Evolutionary conservation across 2,888 invertebrate genomes (phyloP), one percentile per base, ranked within the genome.

Genomic region (Colletes collaris): DNA sequence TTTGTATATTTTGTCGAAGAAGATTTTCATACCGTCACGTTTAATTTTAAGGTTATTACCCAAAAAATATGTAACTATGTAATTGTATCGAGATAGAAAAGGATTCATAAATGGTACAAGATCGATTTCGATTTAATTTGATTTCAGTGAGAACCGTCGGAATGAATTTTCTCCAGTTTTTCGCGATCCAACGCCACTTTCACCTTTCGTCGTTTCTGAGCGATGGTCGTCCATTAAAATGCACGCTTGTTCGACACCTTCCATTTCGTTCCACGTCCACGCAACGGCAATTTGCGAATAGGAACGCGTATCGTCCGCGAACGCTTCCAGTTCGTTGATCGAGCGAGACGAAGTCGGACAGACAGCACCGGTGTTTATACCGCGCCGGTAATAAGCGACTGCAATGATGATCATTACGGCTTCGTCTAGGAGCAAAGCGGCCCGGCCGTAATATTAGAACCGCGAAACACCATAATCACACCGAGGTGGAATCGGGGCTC

Each of bases 381-480:
- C 66, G 27, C 44, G 44, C 16, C 13, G 52, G 59, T 66, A 73
- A 73, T 73, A 73, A 73, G 59, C 50, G 72, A 59, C 35, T 35
- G 66, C 59, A 11, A 27, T 52, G 56, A 59, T 59, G 71, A 46
- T 65, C 58, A 72, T 72, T 72, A 72, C 53, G 40, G 7, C 53
- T 46, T 3, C 56, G 65, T 62, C 70, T 62, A 55, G 70, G 35
- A 62, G 62, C 70, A 27, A 27, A 55, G 40, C 27, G 63, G 50
- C 6, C 6, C 6, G 37, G 55, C 66, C 40, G 59, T 73, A 59
- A 59, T 49, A 59, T 66, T 73, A 66, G 66, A 73, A 44, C 59
- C 27, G 40, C 66, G 73, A 19, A 64, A 64, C 59, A 52, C 58
- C 27, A 13, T 60, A 66, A 73, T 73, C 59, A 66, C 59, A 3